phyloP scores from a whole-genome alignment of 2,797 vertebrate species.

The Malurus leucopterus region DNA sequence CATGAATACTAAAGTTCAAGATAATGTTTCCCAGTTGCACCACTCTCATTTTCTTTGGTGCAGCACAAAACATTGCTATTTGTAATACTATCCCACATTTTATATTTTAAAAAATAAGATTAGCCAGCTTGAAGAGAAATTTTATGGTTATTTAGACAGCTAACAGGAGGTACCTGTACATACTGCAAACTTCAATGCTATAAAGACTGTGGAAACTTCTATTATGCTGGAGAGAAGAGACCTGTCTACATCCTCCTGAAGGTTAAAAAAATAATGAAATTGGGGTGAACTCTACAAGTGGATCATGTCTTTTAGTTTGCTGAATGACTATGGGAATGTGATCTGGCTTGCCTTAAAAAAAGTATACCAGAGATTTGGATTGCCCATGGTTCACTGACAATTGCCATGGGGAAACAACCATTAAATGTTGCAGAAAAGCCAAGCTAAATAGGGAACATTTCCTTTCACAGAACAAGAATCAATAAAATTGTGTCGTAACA shows the following conservation, averaged over 20 bases:
- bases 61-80: not conserved
- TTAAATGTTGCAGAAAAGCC: not conserved
- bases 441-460: conserved; percentile 5
- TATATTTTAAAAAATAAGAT: not conserved
- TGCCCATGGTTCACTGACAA: not conserved
- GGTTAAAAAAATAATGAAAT: not conserved
- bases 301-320: not conserved
- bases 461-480: not conserved
- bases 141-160: not conserved
- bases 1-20: not conserved
- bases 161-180: not conserved
- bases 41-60: not conserved
- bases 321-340: not conserved
- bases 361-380: not conserved
- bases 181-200: not conserved
- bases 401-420: not conserved
- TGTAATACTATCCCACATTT: not conserved
- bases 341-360: not conserved
- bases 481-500: not conserved
- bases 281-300: not conserved
- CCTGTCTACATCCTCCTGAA: not conserved
- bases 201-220: not conserved
- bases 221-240: not conserved
- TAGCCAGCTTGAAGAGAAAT: not conserved
- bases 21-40: not conserved